Evolutionary conservation across 2,888 invertebrate genomes (phyloP).

Genomic region (Gastracanthus pulcherrimus): DNA sequence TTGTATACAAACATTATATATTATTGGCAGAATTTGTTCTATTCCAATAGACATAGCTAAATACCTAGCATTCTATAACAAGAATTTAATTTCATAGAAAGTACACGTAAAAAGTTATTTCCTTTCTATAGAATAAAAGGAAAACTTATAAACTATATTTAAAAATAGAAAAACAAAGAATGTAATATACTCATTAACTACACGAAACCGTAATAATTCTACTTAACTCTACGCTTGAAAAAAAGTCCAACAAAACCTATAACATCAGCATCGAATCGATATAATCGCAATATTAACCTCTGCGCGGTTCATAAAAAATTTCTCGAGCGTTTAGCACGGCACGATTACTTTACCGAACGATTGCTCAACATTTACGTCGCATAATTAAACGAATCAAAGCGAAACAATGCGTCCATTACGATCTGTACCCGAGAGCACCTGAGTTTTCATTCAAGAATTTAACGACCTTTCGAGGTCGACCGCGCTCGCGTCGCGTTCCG

Average conservation of each 20-base stretch:
- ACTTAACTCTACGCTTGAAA: neutral
- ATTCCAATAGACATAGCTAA: too few relatives aligned
- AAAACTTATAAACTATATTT: too few relatives aligned
- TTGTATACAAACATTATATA: too few relatives aligned
- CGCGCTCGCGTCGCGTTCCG: too few relatives aligned
- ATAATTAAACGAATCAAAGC: neutral
- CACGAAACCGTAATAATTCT: too few relatives aligned
- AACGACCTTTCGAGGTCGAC: neutral
- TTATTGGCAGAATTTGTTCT: too few relatives aligned
- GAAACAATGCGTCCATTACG: neutral
- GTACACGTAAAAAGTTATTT: too few relatives aligned
- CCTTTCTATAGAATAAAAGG: too few relatives aligned
- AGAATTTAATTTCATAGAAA: too few relatives aligned
- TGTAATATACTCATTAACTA: too few relatives aligned
- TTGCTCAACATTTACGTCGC: neutral
- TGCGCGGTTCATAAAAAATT: neutral
- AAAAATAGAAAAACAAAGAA: neutral
- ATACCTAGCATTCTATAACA: too few relatives aligned
- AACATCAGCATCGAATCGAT: neutral
- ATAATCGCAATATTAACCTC: neutral
- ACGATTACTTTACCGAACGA: neutral
- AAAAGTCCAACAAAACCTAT: neutral
- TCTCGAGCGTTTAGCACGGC: neutral
- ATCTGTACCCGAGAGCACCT: too few relatives aligned
- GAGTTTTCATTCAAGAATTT: neutral